Percentiles rank a stretch among this genome's conserved stretches.
phyloP scores from a whole-genome alignment of 2,797 vertebrate genomes.

The Macropus fuliginosus region DNA sequence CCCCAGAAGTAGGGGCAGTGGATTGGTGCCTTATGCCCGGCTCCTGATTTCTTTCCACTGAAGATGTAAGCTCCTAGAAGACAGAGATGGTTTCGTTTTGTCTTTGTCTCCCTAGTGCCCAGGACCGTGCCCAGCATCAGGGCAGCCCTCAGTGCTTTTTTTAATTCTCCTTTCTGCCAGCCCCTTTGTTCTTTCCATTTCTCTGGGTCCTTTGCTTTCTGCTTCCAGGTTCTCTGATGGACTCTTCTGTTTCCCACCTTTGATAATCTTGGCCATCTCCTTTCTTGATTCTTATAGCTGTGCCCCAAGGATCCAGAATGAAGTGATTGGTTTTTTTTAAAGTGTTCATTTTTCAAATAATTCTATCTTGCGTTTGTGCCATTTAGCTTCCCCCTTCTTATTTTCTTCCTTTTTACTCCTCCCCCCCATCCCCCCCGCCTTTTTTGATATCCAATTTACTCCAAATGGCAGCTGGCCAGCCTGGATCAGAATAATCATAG shows the following conservation, averaged over 20 bases:
- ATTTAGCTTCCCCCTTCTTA: slow-evolving; percentile 41
- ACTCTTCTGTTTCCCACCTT: background rate
- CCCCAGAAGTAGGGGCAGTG: background rate
- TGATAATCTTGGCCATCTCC: background rate
- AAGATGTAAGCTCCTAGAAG: background rate
- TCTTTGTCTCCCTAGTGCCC: background rate
- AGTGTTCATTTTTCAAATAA: slow-evolving; percentile 78
- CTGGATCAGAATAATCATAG: slow-evolving; percentile 62
- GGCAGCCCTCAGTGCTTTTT: background rate
- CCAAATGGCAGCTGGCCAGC: slow-evolving; percentile 73
- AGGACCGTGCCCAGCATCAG: background rate
- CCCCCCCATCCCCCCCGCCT: background rate
- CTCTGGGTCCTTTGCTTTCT: background rate
- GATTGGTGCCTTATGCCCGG: background rate
- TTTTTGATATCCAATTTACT: slow-evolving; percentile 51
- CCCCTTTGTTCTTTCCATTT: background rate
- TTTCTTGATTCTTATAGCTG: background rate
- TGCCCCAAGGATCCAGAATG: background rate
- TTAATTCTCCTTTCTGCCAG: background rate
- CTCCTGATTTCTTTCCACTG: background rate
- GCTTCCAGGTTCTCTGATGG: background rate
- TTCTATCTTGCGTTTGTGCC: slow-evolving; percentile 63
- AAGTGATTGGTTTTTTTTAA: slow-evolving; percentile 76
- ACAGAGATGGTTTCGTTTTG: background rate
- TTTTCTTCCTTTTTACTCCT: background rate